Evolutionary conservation across 2,888 invertebrate species (phyloP).

Genomic region (Danaus chrysippus): DNA sequence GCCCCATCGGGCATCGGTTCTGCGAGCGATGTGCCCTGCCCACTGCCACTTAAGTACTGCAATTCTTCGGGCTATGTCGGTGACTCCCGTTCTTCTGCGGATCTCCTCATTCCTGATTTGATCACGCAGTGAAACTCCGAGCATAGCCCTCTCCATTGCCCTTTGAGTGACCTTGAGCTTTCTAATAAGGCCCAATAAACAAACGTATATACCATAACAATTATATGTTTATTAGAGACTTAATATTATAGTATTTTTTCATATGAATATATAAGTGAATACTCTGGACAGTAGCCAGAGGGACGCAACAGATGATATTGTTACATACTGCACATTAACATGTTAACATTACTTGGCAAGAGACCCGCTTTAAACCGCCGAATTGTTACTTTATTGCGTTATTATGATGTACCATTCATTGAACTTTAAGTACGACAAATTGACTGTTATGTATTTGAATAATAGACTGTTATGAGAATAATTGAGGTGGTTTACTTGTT

Average conservation of each 20-base stretch:
- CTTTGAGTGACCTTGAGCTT: no score
- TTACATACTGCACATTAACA: constrained; percentile 22
- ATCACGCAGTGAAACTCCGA: no score
- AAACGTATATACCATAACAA: constrained; percentile 15
- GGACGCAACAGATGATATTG: constrained; percentile 37
- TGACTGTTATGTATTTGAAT: background rate
- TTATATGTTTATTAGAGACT: constrained; percentile 34
- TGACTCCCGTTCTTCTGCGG: no score
- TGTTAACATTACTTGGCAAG: constrained; percentile 21
- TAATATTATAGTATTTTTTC: no score
- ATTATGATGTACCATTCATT: background rate
- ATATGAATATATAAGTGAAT: constrained; percentile 34
- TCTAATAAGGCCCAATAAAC: no score
- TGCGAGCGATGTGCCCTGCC: no score
- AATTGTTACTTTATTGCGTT: constrained; percentile 12
- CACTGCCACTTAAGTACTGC: no score
- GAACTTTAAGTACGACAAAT: constrained; percentile 1
- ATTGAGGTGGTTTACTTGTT: no score
- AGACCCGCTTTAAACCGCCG: constrained; percentile 21
- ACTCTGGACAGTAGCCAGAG: constrained; percentile 35
- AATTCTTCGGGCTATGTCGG: no score
- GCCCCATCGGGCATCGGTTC: no score
- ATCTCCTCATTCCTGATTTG: no score
- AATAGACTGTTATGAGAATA: background rate
- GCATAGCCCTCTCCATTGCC: no score